Evolutionary conservation across 2,797 vertebrate genomes (phyloP).

Genomic region (Macropodus opercularis): DNA sequence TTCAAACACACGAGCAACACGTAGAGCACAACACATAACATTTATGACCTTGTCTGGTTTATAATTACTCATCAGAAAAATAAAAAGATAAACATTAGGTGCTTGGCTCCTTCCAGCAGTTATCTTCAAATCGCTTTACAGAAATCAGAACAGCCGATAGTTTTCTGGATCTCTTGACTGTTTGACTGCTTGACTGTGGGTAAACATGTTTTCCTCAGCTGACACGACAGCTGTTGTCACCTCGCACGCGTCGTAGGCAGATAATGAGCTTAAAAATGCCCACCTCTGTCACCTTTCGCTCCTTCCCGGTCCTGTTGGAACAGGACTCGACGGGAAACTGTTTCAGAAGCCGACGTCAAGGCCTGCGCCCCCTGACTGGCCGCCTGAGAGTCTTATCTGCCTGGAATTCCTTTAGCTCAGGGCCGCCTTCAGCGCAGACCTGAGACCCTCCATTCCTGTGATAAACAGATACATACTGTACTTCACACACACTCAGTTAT

Average conservation of each 20-base stretch:
- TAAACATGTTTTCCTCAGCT: conserved; percentile 10
- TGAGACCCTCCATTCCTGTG: conserved; percentile 50
- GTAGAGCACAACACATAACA: background rate
- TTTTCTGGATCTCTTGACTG: too few species aligned
- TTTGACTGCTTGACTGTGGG: background rate
- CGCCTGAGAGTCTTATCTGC: conserved; percentile 62
- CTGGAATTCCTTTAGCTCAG: conserved; percentile 65
- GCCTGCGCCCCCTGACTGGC: background rate
- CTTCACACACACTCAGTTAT: conserved; percentile 15
- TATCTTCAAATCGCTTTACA: too few species aligned
- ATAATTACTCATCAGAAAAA: background rate
- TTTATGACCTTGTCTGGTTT: background rate
- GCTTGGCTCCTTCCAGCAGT: too few species aligned
- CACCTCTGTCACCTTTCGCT: conserved; percentile 20
- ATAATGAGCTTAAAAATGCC: conserved; percentile 48
- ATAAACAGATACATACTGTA: conserved; percentile 60
- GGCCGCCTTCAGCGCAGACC: conserved; percentile 52
- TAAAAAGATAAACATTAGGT: too few species aligned
- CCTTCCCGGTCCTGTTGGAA: conserved; percentile 8
- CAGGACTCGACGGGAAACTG: conserved; percentile 31
- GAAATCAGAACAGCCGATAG: too few species aligned
- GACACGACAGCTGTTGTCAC: conserved; percentile 40
- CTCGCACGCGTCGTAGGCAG: conserved; percentile 3
- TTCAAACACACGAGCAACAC: background rate
- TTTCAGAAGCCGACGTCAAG: conserved; percentile 21